Percentiles rank a stretch among this genome's conserved stretches.
Conservation (phyloP, 2,113 vertebrate genomes). For the Cebus imitator region DNA sequence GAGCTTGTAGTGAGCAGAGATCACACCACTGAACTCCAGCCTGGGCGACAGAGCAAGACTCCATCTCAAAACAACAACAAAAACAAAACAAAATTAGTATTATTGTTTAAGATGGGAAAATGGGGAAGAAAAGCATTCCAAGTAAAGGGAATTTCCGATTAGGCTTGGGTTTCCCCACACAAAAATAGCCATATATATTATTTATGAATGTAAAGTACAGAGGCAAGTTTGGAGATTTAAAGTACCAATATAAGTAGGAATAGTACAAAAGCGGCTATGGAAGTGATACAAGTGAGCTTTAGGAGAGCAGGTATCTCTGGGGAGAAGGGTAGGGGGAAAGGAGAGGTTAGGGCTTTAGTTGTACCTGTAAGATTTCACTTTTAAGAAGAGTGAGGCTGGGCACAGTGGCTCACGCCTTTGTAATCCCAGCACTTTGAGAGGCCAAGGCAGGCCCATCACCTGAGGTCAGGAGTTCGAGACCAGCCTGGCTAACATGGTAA, state of each 20-base stretch:
- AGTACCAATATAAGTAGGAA: neutral
- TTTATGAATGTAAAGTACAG: conserved; percentile 27
- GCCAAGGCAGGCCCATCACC: no score
- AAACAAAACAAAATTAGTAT: neutral
- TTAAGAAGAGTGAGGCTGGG: no score
- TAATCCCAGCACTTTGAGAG: no score
- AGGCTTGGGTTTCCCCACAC: neutral
- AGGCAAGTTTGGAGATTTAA: neutral
- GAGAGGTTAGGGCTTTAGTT: neutral
- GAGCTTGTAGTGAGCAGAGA: no score
- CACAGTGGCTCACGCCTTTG: no score
- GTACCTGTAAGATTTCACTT: neutral
- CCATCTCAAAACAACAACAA: neutral
- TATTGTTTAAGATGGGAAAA: neutral
- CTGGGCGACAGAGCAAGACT: no score
- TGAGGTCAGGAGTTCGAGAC: no score
- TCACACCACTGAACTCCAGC: no score
- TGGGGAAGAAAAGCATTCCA: neutral
- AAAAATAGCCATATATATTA: neutral
- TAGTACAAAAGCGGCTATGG: neutral
- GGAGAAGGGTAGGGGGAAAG: neutral
- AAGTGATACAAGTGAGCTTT: neutral
- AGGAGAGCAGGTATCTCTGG: neutral
- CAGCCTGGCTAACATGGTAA: no score
- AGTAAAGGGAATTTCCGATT: conserved; percentile 23